Conservation (phyloP, 2,888 invertebrate species). For the Xestia c-nigrum region DNA sequence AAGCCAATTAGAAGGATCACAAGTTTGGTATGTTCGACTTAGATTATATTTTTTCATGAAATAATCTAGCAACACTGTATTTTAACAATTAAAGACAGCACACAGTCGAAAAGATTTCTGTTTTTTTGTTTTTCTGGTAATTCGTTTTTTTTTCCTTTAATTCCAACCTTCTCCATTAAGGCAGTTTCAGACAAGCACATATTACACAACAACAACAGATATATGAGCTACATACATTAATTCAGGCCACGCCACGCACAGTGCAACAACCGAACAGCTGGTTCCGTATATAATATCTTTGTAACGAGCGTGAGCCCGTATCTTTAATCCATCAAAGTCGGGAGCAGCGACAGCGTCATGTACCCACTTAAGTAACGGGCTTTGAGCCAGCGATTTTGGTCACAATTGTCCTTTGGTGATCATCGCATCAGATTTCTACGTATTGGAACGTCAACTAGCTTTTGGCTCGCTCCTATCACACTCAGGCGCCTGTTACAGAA, state of each 20-base stretch:
- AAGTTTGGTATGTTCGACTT: background rate
- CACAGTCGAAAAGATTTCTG: no score
- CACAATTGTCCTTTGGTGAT: background rate
- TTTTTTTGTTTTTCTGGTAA: no score
- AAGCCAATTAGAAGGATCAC: background rate
- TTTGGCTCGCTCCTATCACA: background rate
- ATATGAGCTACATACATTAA: slow-evolving; percentile 38
- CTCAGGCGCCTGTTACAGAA: no score
- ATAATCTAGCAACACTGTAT: background rate
- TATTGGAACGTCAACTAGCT: background rate
- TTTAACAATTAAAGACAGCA: background rate
- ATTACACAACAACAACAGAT: background rate
- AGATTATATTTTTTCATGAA: background rate
- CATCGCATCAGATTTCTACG: background rate
- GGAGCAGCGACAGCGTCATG: slow-evolving; percentile 65
- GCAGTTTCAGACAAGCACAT: background rate
- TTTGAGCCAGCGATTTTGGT: slow-evolving; percentile 41
- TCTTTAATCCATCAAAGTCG: slow-evolving; percentile 77
- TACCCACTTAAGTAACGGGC: slow-evolving; percentile 66
- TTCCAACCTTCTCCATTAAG: background rate
- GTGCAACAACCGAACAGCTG: slow-evolving; percentile 49
- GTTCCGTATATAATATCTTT: slow-evolving; percentile 58
- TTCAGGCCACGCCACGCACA: slow-evolving; percentile 49
- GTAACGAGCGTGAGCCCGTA: slow-evolving; percentile 63
- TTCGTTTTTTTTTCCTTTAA: background rate